Conservation (phyloP, 2,113 vertebrate genomes). For the Misgurnus anguillicaudatus region DNA sequence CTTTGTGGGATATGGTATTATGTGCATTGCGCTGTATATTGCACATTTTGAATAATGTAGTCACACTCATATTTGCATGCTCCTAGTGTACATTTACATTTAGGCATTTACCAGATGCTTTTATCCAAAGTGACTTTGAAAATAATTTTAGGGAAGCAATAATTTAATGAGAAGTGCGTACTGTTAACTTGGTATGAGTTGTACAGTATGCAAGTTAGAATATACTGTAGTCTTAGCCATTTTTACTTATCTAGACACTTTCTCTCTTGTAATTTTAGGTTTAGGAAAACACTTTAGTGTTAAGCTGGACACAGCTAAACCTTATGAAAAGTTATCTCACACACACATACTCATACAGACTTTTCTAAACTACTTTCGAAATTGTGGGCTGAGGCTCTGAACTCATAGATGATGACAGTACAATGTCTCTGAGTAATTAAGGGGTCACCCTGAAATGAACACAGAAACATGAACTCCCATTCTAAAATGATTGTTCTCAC, state of each 20-base stretch:
- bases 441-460: slow-evolving; percentile 56
- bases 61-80: too few relatives aligned
- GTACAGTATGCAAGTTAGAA: background rate
- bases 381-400: slow-evolving; percentile 49
- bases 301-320: slow-evolving; percentile 7
- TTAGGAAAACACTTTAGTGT: slow-evolving; percentile 17
- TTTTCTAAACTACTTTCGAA: background rate
- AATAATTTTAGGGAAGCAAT: too few relatives aligned
- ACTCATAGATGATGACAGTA: slow-evolving; percentile 44
- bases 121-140: too few relatives aligned
- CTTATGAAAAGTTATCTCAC: slow-evolving; percentile 22
- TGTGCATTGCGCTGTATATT: too few relatives aligned
- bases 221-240: background rate
- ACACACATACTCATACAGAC: background rate
- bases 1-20: too few relatives aligned
- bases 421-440: slow-evolving; percentile 49
- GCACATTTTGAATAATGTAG: too few relatives aligned
- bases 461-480: slow-evolving; percentile 53
- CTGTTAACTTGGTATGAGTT: background rate
- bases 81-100: too few relatives aligned
- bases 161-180: too few relatives aligned
- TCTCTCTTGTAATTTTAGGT: slow-evolving; percentile 14
- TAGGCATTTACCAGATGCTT: too few relatives aligned
- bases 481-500: slow-evolving; percentile 59
- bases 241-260: background rate